Conservation (phyloP, 2,797 vertebrate genomes). For the Catostomus latipinnis region DNA sequence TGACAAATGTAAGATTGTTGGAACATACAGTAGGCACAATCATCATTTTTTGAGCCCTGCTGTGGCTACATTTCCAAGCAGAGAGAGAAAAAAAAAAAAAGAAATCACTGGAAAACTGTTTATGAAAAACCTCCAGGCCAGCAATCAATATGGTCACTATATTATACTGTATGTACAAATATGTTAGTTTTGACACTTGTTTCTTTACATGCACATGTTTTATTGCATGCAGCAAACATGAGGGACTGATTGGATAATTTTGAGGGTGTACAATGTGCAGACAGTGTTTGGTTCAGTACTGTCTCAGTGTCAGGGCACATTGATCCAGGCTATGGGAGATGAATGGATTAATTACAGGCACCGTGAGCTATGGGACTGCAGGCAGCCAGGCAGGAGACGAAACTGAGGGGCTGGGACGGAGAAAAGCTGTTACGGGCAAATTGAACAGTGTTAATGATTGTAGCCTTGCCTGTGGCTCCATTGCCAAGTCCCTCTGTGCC, state of each 20-base stretch:
- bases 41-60: constrained; percentile 63
- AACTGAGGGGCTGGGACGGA: constrained; percentile 69
- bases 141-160: constrained; percentile 36
- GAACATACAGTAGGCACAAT: too few species aligned
- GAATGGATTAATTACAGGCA: constrained; percentile 85
- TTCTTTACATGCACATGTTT: constrained; percentile 27
- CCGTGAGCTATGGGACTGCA: constrained; percentile 73
- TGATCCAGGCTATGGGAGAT: constrained; percentile 81
- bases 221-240: constrained; percentile 11
- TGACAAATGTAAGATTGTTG: too few species aligned
- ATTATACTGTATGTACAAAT: constrained; percentile 21
- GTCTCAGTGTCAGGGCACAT: constrained; percentile 65
- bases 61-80: constrained; percentile 31
- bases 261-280: constrained; percentile 24
- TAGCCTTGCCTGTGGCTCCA: constrained; percentile 71
- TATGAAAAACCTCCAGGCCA: constrained; percentile 27
- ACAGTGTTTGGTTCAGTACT: constrained; percentile 50
- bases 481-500: constrained; percentile 61
- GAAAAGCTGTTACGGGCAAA: constrained; percentile 81
- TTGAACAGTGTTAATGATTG: constrained; percentile 84
- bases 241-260: background rate
- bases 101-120: constrained; percentile 13
- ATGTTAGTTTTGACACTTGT: constrained; percentile 27
- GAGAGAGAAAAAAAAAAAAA: too few species aligned
- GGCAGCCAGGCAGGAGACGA: constrained; percentile 63